Conservation (phyloP, 1,140 invertebrate genomes). For the Listronotus oregonensis region DNA sequence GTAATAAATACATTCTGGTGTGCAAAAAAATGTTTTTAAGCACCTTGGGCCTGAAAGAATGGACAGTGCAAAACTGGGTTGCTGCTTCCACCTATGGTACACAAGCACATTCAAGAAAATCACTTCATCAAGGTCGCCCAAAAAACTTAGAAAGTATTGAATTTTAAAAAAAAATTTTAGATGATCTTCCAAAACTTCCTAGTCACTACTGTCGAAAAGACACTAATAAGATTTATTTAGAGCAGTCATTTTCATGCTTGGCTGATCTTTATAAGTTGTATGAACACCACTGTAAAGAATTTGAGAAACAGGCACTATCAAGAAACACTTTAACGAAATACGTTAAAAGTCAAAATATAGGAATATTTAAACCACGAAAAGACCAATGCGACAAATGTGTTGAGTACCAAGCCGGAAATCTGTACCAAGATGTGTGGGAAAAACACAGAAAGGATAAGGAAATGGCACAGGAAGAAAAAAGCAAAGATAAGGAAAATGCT, state of each 20-base stretch:
- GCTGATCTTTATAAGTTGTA: neutral
- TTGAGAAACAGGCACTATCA: neutral
- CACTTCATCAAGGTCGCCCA: neutral
- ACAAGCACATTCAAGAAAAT: neutral
- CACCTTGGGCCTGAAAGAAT: neutral
- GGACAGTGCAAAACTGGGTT: slow-evolving; percentile 2
- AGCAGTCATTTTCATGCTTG: neutral
- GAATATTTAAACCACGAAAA: neutral
- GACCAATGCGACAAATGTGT: neutral
- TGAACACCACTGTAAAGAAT: neutral
- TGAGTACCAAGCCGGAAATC: slow-evolving; percentile 3
- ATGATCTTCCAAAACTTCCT: neutral
- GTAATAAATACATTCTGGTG: neutral
- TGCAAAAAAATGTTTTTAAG: slow-evolving; percentile 5
- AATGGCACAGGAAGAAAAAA: neutral
- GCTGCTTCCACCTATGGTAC: neutral
- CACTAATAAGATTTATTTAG: neutral
- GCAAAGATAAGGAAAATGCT: neutral
- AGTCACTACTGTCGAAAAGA: slow-evolving; percentile 7
- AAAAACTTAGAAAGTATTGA: slow-evolving; percentile 3
- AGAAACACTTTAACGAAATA: slow-evolving; percentile 4
- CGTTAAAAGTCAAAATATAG: neutral
- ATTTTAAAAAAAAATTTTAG: neutral
- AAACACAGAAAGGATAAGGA: slow-evolving; percentile 8
- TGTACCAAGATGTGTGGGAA: neutral